Evolutionary conservation across 2,113 vertebrate species (phyloP).

Genomic region (Colinus virginianus): DNA sequence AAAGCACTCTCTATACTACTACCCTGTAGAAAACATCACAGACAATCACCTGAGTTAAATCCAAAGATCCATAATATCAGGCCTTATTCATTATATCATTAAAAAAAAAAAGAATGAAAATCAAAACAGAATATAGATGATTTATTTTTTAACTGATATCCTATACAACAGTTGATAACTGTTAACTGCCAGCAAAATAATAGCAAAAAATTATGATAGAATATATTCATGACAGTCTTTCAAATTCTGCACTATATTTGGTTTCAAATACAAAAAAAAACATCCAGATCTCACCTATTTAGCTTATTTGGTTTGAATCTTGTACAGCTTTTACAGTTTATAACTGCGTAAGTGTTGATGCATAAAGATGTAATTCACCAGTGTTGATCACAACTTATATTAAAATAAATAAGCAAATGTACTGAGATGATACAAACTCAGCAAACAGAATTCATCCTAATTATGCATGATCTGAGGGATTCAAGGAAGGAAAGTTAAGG

Average conservation of each 20-base stretch:
- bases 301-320: slow-evolving; percentile 15
- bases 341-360: not conserved
- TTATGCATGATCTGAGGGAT: not conserved
- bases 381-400: slow-evolving; percentile 9
- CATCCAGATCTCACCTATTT: not conserved
- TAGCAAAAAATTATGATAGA: not conserved
- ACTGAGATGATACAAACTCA: not conserved
- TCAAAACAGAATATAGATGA: not conserved
- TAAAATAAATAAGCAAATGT: slow-evolving; percentile 61
- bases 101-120: not conserved
- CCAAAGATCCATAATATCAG: not conserved
- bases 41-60: not conserved
- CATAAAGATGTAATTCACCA: not conserved
- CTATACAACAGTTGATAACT: not conserved
- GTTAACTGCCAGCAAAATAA: not conserved
- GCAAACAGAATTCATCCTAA: not conserved
- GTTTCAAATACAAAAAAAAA: not conserved
- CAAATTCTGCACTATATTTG: not conserved
- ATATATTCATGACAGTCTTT: slow-evolving; percentile 7
- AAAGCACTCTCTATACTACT: not conserved
- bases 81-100: not conserved
- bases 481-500: slow-evolving; percentile 26
- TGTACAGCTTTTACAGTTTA: not conserved
- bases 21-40: not conserved
- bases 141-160: slow-evolving; percentile 36